Percentiles rank a stretch among this genome's conserved stretches.
Evolutionary conservation across 2,888 invertebrate genomes (phyloP).

Genomic region (Acanthacorydalis orientalis): DNA sequence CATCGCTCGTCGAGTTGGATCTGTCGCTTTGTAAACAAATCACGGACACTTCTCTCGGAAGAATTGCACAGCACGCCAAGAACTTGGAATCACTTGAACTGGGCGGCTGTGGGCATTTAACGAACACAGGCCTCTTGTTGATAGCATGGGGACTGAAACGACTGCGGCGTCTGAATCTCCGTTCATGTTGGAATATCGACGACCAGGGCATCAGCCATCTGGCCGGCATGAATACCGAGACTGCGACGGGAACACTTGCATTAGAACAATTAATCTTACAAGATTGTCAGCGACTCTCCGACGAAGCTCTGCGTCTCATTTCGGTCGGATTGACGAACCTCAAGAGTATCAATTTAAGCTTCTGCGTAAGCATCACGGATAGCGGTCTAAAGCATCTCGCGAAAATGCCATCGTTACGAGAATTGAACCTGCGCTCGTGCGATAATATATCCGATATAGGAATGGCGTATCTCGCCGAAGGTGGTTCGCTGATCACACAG

Average conservation of each 20-base stretch:
- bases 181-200: slow-evolving; percentile 86
- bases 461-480: slow-evolving; percentile 81
- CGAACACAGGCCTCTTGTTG: slow-evolving; percentile 70
- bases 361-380: slow-evolving; percentile 90
- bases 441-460: slow-evolving; percentile 88
- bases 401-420: slow-evolving; percentile 64
- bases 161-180: slow-evolving; percentile 65
- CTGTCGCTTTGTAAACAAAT: slow-evolving; percentile 89
- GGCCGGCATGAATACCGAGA: slow-evolving; percentile 51
- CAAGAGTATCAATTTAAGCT: slow-evolving; percentile 79
- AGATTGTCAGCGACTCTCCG: slow-evolving; percentile 87
- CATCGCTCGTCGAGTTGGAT: slow-evolving; percentile 64
- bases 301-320: slow-evolving; percentile 75
- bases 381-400: slow-evolving; percentile 78
- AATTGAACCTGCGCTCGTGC: slow-evolving; percentile 80
- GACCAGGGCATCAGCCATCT: slow-evolving; percentile 81
- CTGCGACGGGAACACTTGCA: slow-evolving; percentile 49
- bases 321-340: slow-evolving; percentile 65
- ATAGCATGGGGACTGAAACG: slow-evolving; percentile 80
- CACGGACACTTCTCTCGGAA: slow-evolving; percentile 73
- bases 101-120: slow-evolving; percentile 83
- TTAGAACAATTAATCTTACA: slow-evolving; percentile 78
- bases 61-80: slow-evolving; percentile 69
- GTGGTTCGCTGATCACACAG: slow-evolving; percentile 62
- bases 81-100: slow-evolving; percentile 77